phyloP scores from a whole-genome alignment of 2,113 vertebrate genomes.

The Silurus meridionalis region DNA sequence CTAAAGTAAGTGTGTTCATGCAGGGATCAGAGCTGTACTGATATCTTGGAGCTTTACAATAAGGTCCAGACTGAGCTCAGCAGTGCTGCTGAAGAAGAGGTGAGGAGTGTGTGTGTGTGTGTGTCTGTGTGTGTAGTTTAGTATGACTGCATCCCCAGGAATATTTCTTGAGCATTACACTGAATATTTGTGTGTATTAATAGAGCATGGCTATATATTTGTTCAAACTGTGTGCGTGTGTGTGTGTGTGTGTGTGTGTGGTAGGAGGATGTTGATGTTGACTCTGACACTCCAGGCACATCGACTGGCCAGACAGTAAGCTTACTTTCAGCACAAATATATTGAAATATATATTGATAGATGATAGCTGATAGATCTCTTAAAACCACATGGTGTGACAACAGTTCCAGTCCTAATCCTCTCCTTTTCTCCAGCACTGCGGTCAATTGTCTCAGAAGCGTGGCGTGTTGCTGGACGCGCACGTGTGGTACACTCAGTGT shows the following conservation, averaged over 20 bases:
- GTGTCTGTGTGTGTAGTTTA: neutral
- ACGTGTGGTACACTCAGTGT: conserved; percentile 84
- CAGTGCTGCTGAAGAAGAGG: conserved; percentile 83
- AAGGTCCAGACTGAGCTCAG: conserved; percentile 85
- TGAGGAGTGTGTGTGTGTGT: conserved; percentile 60
- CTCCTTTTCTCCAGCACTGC: conserved; percentile 46
- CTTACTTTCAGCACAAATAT: neutral
- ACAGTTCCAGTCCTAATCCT: no score
- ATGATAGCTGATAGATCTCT: no score
- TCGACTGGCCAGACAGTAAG: conserved; percentile 87
- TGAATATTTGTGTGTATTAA: neutral
- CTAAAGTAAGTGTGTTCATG: conserved; percentile 1
- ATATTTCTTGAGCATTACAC: neutral
- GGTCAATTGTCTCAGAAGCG: conserved; percentile 60
- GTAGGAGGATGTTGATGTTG: conserved; percentile 80
- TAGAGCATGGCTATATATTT: neutral
- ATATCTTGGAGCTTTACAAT: conserved; percentile 88
- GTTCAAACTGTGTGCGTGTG: neutral
- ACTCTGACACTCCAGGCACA: conserved; percentile 94
- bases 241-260: neutral
- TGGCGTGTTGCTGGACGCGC: conserved; percentile 70
- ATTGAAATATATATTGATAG: neutral
- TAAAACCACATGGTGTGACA: neutral
- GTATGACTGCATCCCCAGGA: neutral
- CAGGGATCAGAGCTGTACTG: conserved; percentile 93